phyloP scores from a whole-genome alignment of 2,113 vertebrate genomes.

The Malurus cyaneus region DNA sequence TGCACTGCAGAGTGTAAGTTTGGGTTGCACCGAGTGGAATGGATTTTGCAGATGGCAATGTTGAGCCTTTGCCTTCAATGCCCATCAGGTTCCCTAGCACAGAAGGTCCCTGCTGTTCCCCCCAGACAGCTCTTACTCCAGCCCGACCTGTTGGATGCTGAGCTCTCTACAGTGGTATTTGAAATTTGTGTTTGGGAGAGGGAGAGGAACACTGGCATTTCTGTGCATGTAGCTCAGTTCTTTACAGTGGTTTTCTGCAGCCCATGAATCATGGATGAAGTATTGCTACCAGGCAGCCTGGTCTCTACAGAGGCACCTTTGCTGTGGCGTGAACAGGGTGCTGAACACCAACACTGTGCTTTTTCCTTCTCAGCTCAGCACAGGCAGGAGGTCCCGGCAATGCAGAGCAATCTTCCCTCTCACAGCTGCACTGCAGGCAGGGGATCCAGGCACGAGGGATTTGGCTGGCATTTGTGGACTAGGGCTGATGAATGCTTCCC shows the following conservation, averaged over 20 bases:
- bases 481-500: neutral
- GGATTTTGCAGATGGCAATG: neutral
- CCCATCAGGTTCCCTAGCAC: neutral
- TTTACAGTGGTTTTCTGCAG: neutral
- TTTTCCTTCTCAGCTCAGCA: neutral
- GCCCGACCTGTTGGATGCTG: neutral
- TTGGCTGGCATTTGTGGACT: neutral
- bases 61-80: neutral
- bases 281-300: neutral
- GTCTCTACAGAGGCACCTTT: neutral
- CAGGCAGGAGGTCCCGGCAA: neutral
- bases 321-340: neutral
- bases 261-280: neutral
- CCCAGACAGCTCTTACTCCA: neutral
- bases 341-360: neutral
- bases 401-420: neutral
- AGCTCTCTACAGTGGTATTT: neutral
- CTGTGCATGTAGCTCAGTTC: neutral
- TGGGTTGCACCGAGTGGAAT: neutral
- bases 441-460: rapidly evolving
- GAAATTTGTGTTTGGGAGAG: neutral
- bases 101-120: neutral
- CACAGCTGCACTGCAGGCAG: neutral
- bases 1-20: neutral
- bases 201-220: neutral